A percentile compares a stretch with the other conserved stretches of the same genome.
phyloP scores from a whole-genome alignment of 2,888 invertebrate species.

The Harpagoxenus sublaevis region DNA sequence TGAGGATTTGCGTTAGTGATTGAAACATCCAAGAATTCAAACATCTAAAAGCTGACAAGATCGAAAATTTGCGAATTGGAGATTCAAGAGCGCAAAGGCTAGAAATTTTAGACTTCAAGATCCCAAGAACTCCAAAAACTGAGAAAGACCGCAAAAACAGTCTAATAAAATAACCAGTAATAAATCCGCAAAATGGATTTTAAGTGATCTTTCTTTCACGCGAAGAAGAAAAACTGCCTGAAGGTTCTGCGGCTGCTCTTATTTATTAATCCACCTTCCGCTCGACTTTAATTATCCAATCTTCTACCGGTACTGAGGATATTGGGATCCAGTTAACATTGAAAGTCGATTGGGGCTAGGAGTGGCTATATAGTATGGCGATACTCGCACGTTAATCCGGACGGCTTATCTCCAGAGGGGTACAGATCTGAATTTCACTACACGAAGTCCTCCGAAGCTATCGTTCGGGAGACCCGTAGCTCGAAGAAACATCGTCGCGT shows the following conservation, averaged over 20 bases:
- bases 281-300: not conserved
- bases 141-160: not conserved
- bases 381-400: not conserved
- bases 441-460: not conserved
- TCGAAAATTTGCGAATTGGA: not conserved
- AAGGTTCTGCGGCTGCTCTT: not conserved
- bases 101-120: not conserved
- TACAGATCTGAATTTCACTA: not conserved
- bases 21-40: not conserved
- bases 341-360: slow-evolving; percentile 22
- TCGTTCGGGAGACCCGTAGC: not conserved
- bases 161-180: not conserved
- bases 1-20: not conserved
- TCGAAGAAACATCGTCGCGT: not conserved
- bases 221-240: not conserved
- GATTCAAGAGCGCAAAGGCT: not conserved
- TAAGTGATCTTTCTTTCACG: not conserved
- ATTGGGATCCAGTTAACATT: slow-evolving; percentile 8
- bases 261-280: not conserved
- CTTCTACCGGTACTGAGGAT: not conserved
- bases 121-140: not conserved
- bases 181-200: not conserved
- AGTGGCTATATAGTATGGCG: not conserved
- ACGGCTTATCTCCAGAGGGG: slow-evolving; percentile 4
- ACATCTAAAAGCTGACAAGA: not conserved